Base-by-base conservation (phyloP, 2,113 vertebrate species). In the Helogale parvula region DNA sequence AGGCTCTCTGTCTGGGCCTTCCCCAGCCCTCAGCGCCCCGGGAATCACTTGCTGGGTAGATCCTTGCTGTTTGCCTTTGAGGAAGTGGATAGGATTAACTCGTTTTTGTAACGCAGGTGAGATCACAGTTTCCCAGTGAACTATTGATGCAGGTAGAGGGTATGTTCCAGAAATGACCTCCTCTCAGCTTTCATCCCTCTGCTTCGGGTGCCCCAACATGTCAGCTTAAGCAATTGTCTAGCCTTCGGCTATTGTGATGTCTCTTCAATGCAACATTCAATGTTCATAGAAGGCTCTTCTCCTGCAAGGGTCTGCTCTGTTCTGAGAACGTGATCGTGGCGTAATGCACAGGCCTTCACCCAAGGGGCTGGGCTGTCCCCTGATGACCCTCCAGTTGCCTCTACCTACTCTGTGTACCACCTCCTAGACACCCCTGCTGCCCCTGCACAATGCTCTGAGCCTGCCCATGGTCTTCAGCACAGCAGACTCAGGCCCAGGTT, bases 221-320 rank as follows among this genome's bases (percentile, higher is more conserved):
- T 96, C 93, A 50, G 38, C 52, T 83, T 88, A 54, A 2, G 11
- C 7, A 47, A 1, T 12, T 19, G 3, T 38, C 0, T 35, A 10
- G 63, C 5, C 6, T 77, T 35, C 33, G 35, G 35, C 47, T 66
- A 0, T 3, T 11, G 8, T 0, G 0, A 6, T 0, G 1, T 47
- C 50, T 63, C 65, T n/a, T 41, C 23, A 9, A 25, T 19, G 60
- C 63, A 35, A 0, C 25, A 38, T 47, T n/a, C 23, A 8, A 9
- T 84, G 19, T 66, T 14, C 60, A 21, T 3, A 1, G 77, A 41
- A 80, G 72, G 19, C 3, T 15, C 8, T 94, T 63, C 65, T 54
- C 54, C 38, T n/a, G 33, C 7, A 11, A 2, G 38, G n/a, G n/a
- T 17, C n/a, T 38, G 31, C 15, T 86, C 65, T 38, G 10, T 25